These are phyloP conservation scores for Netelia virgata DNA, from an alignment of 2,888 invertebrate genomes.

Conservation along the genomic window DNA sequence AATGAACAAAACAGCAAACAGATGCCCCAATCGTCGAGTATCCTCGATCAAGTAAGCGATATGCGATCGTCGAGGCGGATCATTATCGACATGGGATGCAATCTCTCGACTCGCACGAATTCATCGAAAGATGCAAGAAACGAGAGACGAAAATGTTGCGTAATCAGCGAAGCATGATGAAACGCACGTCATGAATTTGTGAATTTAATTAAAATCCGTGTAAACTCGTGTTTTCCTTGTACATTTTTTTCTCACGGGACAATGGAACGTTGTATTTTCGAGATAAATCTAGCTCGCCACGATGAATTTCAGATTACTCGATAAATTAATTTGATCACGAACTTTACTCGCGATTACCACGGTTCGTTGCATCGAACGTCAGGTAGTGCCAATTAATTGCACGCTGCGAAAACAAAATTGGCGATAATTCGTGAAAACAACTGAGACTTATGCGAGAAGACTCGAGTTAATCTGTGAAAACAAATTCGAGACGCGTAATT, in stretches of 20 bases:
- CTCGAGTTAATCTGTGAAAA: too few relatives aligned
- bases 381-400: too few relatives aligned
- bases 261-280: too few relatives aligned
- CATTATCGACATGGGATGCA: constrained; percentile 42
- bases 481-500: too few relatives aligned
- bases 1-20: constrained; percentile 83
- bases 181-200: background rate
- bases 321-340: too few relatives aligned
- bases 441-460: too few relatives aligned
- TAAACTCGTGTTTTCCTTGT: background rate
- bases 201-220: background rate
- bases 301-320: too few relatives aligned
- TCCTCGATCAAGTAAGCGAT: constrained; percentile 82
- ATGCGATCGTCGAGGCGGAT: constrained; percentile 25
- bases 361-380: too few relatives aligned
- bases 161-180: background rate
- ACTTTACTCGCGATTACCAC: too few relatives aligned
- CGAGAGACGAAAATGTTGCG: constrained; percentile 2
- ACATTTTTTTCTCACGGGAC: background rate
- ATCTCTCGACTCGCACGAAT: background rate
- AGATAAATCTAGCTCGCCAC: too few relatives aligned
- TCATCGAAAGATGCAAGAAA: constrained; percentile 13
- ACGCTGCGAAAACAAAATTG: too few relatives aligned
- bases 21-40: constrained; percentile 83
- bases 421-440: too few relatives aligned